Evolutionary conservation across 2,113 vertebrate genomes (phyloP), one percentile per base, ranked within the genome.

Genomic region (Coregonus clupeaformis): DNA sequence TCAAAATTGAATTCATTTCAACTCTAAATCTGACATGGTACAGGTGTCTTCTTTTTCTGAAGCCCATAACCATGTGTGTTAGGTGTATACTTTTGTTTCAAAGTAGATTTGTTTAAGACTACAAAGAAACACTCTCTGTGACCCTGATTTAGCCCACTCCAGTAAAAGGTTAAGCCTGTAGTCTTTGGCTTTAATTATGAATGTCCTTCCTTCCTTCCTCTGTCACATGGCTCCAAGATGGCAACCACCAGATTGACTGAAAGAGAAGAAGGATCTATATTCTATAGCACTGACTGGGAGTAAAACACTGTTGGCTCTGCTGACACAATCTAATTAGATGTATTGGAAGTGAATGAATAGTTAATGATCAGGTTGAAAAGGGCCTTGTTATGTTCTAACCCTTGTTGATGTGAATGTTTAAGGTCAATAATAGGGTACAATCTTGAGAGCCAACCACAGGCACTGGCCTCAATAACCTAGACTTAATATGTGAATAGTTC

Each of bases 391-490:
- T 85, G 90, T 88, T 89, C 88, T 90, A 83, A 85, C 87, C 88
- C 86, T 78, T 87, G 88, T 91, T 88, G 88, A 88, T 90, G 85
- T 82, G 82, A 87, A 87, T 78, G 63, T 82, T 78, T 20, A 80
- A 85, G 89, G 89, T 90, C 87, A 91, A 90, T 88, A 83, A 88
- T 84, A 79, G 84, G 89, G 90, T 90, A 27, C 90, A 89, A 77
- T 57, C 72, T 84, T 77, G 76, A 88, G 81, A 89, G 86, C 80
- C 82, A 90, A 89, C 24, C 6, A 60, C 57, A 24, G 57, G 18
- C n/a, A 22, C 18, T 9, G n/a, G n/a, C n/a, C 7, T 60, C 14
- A 52, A 52, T 52, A 52, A 16, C 49, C 18, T 60, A n/a, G 6
- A 60, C 9, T 42, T 42, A 42, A 9, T 42, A 42, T 42, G 9